Evolutionary conservation across 2,888 invertebrate species (phyloP), one percentile per base, ranked within the genome.

Genomic region (Tyria jacobaeae): DNA sequence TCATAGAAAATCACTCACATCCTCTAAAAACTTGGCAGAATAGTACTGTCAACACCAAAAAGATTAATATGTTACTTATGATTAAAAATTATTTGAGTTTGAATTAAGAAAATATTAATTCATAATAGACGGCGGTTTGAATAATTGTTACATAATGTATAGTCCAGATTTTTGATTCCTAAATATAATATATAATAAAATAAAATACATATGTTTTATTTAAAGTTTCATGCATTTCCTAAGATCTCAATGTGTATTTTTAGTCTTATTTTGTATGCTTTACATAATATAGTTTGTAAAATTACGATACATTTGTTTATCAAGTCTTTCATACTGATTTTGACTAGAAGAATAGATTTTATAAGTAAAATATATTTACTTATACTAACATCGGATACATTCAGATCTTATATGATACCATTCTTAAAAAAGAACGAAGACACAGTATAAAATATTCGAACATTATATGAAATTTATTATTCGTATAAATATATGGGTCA

Each of bases 271-370:
- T 49, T 49, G 4, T 12, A 4, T 44, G 44, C 21, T 12, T 44
- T 54, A 31, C 21, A 41, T 39, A 57, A 57, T 59, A 52, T 37
- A 47, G 2, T 7, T 35, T 44, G 21, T 56, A 44, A 47, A 44
- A 47, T 55, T 34, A 27, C n/a, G 21, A 60, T 47, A 51, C 17
- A 39, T n/a, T 66, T 35, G 56, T 68, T 56, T 25, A 57, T 56
- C 17, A 63, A 71, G 57, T 66, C 62, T 75, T 65, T 66, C 34
- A 70, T 72, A 70, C 55, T 68, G 73, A 69, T 65, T 62, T 65
- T 78, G 76, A 77, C 80, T 77, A 79, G 78, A 72, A 59, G 24
- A 63, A 56, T 51, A 52, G 35, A 56, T 57, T 49, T 47, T 64
- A 15, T 52, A 39, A 41, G 56, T 27, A 31, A 63, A 71, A 63